These are phyloP conservation scores for Morelia viridis DNA, from an alignment of 2,797 vertebrate genomes.

Conservation along the genomic window DNA sequence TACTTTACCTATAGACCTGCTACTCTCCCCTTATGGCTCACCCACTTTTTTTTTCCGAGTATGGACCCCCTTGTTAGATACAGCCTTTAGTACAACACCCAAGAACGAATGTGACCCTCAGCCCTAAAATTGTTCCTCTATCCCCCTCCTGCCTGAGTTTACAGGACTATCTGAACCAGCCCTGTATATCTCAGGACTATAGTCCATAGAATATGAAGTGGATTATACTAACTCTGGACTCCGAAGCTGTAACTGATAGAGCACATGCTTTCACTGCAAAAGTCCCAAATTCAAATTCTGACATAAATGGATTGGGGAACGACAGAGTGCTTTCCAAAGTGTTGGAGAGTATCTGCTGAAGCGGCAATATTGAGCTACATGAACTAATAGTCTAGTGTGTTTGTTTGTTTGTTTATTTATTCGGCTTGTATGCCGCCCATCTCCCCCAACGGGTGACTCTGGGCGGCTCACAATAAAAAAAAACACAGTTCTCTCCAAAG, in stretches of 20 bases:
- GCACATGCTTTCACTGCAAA: background rate
- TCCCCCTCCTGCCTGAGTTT: background rate
- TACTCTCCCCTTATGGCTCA: background rate
- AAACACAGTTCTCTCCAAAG: too few species aligned
- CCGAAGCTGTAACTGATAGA: background rate
- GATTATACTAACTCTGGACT: background rate
- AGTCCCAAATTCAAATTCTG: background rate
- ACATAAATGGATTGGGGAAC: background rate
- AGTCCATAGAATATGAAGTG: background rate
- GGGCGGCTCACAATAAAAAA: too few species aligned
- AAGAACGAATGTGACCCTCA: background rate
- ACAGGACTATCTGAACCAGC: background rate
- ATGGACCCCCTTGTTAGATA: background rate
- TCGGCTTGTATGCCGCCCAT: too few species aligned
- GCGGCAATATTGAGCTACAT: background rate
- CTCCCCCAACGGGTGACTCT: too few species aligned
- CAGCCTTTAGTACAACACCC: background rate
- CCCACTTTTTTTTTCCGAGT: background rate
- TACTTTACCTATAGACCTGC: background rate
- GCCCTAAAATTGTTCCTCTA: background rate
- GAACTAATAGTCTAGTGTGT: background rate
- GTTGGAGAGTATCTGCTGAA: background rate
- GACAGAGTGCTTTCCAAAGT: background rate
- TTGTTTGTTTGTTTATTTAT: background rate
- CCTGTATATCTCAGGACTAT: background rate